Evolutionary conservation across 2,113 vertebrate species (phyloP).

Genomic region (Nyctereutes procyonoides): DNA sequence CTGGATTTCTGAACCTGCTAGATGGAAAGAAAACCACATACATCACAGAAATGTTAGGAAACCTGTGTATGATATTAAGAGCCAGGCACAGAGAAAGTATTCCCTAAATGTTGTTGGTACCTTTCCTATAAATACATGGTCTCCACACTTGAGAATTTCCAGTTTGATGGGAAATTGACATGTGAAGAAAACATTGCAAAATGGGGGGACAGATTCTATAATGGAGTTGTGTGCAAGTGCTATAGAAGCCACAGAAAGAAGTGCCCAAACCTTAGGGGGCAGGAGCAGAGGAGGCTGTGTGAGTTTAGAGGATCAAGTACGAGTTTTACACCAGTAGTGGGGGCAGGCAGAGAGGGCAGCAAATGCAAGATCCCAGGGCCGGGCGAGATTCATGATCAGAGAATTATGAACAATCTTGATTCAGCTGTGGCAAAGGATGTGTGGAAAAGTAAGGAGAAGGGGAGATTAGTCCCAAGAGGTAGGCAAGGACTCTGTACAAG

Average conservation of each 20-base stretch:
- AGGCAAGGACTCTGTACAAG: not conserved
- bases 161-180: not conserved
- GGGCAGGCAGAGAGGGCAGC: not conserved
- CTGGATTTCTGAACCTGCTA: not conserved
- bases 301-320: not conserved
- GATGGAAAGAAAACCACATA: not conserved
- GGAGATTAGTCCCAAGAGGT: not conserved
- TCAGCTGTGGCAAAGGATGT: not conserved
- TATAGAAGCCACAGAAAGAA: not conserved
- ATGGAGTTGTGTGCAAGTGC: accelerated
- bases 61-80: not conserved
- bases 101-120: not conserved
- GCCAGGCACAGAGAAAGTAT: not conserved
- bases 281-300: accelerated
- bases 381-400: not conserved
- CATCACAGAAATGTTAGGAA: not conserved
- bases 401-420: not conserved
- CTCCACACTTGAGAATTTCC: not conserved
- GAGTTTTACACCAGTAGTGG: too few relatives aligned
- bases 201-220: not conserved
- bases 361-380: accelerated
- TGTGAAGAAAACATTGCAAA: not conserved
- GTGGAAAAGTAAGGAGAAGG: not conserved
- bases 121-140: not conserved
- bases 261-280: accelerated